Evolutionary conservation across 2,113 vertebrate species (phyloP).

Genomic region (Stegastes partitus): DNA sequence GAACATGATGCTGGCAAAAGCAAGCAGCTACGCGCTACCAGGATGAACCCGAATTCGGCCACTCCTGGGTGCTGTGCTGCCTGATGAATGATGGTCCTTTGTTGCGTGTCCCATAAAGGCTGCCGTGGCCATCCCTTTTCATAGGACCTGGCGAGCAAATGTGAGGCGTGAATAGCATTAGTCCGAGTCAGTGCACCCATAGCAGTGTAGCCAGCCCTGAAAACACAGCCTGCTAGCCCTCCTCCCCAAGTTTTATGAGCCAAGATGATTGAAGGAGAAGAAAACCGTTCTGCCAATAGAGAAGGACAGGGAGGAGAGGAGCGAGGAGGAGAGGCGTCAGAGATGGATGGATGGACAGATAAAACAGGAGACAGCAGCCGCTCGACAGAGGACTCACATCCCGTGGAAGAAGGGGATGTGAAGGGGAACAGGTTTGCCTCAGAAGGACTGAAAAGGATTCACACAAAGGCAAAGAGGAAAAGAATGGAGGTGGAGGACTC

Average conservation of each 20-base stretch:
- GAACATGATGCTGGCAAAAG: slow-evolving; percentile 14
- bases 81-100: slow-evolving; percentile 81
- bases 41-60: slow-evolving; percentile 38
- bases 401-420: slow-evolving; percentile 65
- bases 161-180: slow-evolving; percentile 82
- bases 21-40: slow-evolving; percentile 1
- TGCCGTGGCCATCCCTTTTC: slow-evolving; percentile 71
- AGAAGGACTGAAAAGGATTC: slow-evolving; percentile 58
- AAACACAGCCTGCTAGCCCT: slow-evolving; percentile 75
- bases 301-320: slow-evolving; percentile 47
- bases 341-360: slow-evolving; percentile 77
- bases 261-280: slow-evolving; percentile 79
- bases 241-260: slow-evolving; percentile 80
- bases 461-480: slow-evolving; percentile 64
- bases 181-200: slow-evolving; percentile 84
- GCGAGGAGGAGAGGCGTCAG: slow-evolving; percentile 50
- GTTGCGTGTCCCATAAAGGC: slow-evolving; percentile 74
- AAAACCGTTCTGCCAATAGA: slow-evolving; percentile 57
- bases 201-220: slow-evolving; percentile 83
- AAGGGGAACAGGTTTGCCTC: slow-evolving; percentile 82
- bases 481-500: slow-evolving; percentile 79
- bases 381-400: slow-evolving; percentile 74
- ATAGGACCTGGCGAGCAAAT: slow-evolving; percentile 75
- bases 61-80: slow-evolving; percentile 42
- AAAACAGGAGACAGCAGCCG: slow-evolving; percentile 76